Conservation (phyloP, 2,113 vertebrate species). For the Toxotes jaculatrix region DNA sequence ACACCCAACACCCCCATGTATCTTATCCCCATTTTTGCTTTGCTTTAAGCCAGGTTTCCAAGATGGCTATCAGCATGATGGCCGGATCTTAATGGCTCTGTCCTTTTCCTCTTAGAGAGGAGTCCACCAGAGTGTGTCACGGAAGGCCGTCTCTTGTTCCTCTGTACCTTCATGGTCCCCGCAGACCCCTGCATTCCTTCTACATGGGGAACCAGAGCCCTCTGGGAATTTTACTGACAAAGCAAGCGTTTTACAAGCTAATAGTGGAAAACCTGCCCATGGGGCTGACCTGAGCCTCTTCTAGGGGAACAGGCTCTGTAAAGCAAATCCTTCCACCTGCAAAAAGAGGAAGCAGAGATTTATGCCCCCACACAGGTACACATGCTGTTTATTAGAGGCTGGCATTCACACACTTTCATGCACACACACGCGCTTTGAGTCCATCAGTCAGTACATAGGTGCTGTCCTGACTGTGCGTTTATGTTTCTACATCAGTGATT, state of each 20-base stretch:
- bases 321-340: slow-evolving; percentile 68
- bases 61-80: slow-evolving; percentile 36
- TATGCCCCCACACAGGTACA: slow-evolving; percentile 62
- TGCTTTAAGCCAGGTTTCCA: slow-evolving; percentile 29
- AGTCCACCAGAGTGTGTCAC: slow-evolving; percentile 9
- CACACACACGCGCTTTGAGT: slow-evolving; percentile 27
- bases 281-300: slow-evolving; percentile 49
- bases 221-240: slow-evolving; percentile 52
- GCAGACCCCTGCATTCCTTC: slow-evolving; percentile 31
- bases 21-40: slow-evolving; percentile 40
- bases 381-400: slow-evolving; percentile 63
- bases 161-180: slow-evolving; percentile 21
- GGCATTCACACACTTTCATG: slow-evolving; percentile 49
- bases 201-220: slow-evolving; percentile 33
- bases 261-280: slow-evolving; percentile 59
- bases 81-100: slow-evolving; percentile 14
- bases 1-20: slow-evolving; percentile 32
- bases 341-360: slow-evolving; percentile 80
- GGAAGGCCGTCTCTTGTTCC: slow-evolving; percentile 20
- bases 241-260: slow-evolving; percentile 59
- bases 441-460: slow-evolving; percentile 44
- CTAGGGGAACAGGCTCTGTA: slow-evolving; percentile 36
- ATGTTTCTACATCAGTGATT: slow-evolving; percentile 69
- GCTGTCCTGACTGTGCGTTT: slow-evolving; percentile 53
- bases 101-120: slow-evolving; percentile 30